Conservation (phyloP, 1,140 invertebrate species). For the Diplogasteroides magnus region DNA sequence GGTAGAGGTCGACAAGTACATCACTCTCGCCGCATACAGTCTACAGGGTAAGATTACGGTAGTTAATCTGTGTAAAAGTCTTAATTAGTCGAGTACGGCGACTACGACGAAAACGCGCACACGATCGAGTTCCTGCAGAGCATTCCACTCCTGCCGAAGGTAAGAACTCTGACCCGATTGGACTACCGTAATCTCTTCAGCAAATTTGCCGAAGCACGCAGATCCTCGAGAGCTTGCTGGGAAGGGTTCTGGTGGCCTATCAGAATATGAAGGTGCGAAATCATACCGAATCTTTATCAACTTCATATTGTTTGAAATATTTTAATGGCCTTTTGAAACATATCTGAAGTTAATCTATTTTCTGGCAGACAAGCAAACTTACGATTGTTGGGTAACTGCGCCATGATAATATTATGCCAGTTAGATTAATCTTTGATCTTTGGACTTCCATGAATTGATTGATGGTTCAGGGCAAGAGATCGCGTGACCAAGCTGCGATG, state of each 20-base stretch:
- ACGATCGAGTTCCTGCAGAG: slow-evolving; percentile 41
- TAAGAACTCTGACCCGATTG: slow-evolving; percentile 5
- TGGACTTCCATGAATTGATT: neutral
- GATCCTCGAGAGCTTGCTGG: slow-evolving; percentile 14
- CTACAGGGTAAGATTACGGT: slow-evolving; percentile 38
- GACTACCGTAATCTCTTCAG: slow-evolving; percentile 7
- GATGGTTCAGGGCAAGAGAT: neutral
- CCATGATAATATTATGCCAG: too few species aligned
- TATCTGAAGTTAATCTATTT: too few species aligned
- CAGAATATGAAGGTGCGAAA: slow-evolving; percentile 7
- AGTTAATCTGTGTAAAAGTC: neutral
- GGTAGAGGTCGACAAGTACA: slow-evolving; percentile 26
- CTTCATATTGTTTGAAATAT: neutral
- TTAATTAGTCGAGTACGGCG: slow-evolving; percentile 35
- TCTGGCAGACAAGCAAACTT: too few species aligned
- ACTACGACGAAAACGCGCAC: slow-evolving; percentile 38
- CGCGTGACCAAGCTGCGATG: slow-evolving; percentile 4
- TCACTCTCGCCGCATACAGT: slow-evolving; percentile 37
- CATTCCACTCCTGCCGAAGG: slow-evolving; percentile 37
- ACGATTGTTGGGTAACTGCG: too few species aligned
- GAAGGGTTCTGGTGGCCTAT: slow-evolving; percentile 8
- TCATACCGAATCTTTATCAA: too few species aligned
- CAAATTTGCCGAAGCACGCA: slow-evolving; percentile 16
- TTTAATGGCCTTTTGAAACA: too few species aligned
- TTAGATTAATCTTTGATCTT: too few species aligned